These are phyloP conservation scores for Theristicus caerulescens DNA, from an alignment of 2,113 vertebrate species.

Conservation along the genomic window DNA sequence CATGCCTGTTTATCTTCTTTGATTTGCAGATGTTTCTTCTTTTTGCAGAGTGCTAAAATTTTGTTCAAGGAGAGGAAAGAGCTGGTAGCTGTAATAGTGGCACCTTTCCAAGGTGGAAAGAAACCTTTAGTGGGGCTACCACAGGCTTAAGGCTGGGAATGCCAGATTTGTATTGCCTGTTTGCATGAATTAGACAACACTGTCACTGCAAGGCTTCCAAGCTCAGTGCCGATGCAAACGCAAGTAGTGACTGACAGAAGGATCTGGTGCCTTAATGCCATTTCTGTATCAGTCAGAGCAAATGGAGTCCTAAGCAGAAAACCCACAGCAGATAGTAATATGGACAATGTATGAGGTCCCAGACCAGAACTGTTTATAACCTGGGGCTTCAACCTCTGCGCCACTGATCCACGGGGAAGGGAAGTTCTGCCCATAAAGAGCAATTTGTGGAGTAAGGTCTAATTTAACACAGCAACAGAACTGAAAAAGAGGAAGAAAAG, in stretches of 20 bases:
- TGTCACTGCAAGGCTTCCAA: background rate
- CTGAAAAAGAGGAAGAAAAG: background rate
- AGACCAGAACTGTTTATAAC: background rate
- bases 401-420: background rate
- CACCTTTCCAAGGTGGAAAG: conserved; percentile 36
- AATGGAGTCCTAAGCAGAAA: background rate
- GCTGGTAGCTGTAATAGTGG: conserved; percentile 9
- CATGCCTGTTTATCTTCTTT: background rate
- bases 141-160: background rate
- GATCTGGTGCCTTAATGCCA: background rate
- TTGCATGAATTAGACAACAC: background rate
- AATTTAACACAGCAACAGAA: background rate
- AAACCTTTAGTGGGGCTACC: background rate
- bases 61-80: conserved; percentile 7
- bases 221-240: background rate
- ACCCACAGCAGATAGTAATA: background rate
- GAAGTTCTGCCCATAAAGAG: background rate
- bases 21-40: conserved; percentile 22
- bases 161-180: background rate
- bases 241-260: background rate
- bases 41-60: background rate
- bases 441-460: background rate
- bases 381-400: background rate
- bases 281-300: background rate
- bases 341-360: background rate